Percentiles rank a stretch among this genome's conserved stretches.
Evolutionary conservation across 2,797 vertebrate species (phyloP).

Genomic region (Enoplosus armatus): DNA sequence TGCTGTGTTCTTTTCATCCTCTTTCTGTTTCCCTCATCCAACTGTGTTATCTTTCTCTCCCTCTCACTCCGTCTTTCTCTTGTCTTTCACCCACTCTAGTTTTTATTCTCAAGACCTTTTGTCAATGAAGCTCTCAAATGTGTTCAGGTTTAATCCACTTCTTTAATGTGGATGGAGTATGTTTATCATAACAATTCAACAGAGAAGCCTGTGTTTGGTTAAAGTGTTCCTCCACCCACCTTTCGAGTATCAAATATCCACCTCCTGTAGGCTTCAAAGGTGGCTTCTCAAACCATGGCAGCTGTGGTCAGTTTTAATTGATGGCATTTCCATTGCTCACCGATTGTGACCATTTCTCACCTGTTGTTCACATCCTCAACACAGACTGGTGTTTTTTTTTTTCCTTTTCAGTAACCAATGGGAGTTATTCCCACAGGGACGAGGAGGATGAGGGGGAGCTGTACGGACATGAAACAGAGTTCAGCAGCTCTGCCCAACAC

Average conservation of each 20-base stretch:
- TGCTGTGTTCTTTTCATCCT: slow-evolving; percentile 26
- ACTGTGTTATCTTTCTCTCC: slow-evolving; percentile 23
- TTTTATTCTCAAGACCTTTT: slow-evolving; percentile 23
- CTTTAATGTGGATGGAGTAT: neutral
- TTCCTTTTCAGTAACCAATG: slow-evolving; percentile 76
- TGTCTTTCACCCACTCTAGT: neutral
- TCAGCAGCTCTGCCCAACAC: slow-evolving; percentile 53
- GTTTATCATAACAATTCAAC: neutral
- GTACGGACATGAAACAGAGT: slow-evolving; percentile 81
- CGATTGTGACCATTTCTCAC: neutral
- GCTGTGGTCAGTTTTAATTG: neutral
- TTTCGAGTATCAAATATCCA: neutral
- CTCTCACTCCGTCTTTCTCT: neutral
- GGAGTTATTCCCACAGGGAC: slow-evolving; percentile 76
- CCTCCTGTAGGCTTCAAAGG: neutral
- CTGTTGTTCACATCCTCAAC: too few relatives aligned
- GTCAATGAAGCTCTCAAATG: neutral
- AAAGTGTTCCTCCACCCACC: neutral
- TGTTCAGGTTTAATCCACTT: slow-evolving; percentile 9
- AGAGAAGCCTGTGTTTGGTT: slow-evolving; percentile 13
- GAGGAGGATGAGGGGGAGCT: slow-evolving; percentile 85
- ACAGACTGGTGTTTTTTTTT: too few relatives aligned
- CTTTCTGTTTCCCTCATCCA: slow-evolving; percentile 25
- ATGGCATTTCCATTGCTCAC: neutral
- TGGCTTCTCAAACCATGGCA: neutral